phyloP scores from a whole-genome alignment of 2,113 vertebrate genomes.

The Phrynocephalus versicolor region DNA sequence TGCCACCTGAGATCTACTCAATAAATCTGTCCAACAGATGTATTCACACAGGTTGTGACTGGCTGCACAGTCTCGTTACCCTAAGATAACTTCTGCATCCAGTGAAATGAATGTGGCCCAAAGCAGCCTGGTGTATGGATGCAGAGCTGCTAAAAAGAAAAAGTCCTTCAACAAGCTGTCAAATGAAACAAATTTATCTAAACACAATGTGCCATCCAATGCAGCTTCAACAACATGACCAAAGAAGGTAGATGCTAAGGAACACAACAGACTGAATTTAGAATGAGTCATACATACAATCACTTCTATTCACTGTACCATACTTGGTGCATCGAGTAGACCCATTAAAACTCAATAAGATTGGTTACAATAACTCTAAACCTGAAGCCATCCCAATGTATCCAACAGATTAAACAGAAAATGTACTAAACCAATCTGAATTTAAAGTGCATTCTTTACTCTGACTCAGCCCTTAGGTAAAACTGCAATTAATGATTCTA shows the following conservation, averaged over 20 bases:
- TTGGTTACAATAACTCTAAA: background rate
- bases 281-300: background rate
- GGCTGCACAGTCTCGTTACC: fast-evolving
- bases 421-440: background rate
- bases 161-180: conserved; percentile 21
- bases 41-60: conserved; percentile 65
- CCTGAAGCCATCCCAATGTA: background rate
- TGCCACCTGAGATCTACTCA: conserved; percentile 58
- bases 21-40: conserved; percentile 81
- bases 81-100: background rate
- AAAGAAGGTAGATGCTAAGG: background rate
- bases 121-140: background rate
- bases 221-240: background rate
- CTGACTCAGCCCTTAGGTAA: background rate
- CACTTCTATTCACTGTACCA: too few species aligned
- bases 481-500: background rate
- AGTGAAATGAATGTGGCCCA: conserved; percentile 7
- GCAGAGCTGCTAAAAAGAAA: background rate
- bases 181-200: conserved; percentile 46
- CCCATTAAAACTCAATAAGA: background rate
- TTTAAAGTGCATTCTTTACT: background rate
- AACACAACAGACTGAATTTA: background rate
- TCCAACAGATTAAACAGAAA: conserved; percentile 31
- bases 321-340: too few species aligned
- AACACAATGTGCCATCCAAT: conserved; percentile 30